phyloP scores from a whole-genome alignment of 2,113 vertebrate species.

The Bungarus multicinctus region DNA sequence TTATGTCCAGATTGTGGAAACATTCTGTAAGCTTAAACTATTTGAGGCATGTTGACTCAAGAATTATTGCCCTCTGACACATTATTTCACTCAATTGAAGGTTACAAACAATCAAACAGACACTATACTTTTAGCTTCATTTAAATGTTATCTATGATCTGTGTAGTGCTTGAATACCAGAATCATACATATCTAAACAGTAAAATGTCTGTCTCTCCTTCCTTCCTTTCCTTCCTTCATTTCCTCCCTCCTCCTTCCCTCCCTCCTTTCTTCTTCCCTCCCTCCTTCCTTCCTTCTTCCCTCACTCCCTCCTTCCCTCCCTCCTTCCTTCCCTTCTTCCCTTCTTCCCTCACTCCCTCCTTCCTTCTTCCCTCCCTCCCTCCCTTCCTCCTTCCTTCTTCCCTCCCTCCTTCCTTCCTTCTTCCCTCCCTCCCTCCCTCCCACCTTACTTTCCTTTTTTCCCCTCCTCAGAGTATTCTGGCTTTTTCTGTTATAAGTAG shows the following conservation, averaged over 20 bases:
- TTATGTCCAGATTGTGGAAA: not conserved
- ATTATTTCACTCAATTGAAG: not conserved
- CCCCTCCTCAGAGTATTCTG: not conserved
- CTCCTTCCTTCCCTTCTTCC: fast-evolving
- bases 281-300: too few species aligned
- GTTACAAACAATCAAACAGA: not conserved
- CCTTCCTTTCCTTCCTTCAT: not conserved
- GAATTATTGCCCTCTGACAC: not conserved
- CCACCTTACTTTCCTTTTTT: not conserved
- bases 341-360: too few species aligned
- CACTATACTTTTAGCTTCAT: not conserved
- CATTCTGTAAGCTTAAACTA: not conserved
- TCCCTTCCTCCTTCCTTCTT: too few species aligned
- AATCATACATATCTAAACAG: not conserved
- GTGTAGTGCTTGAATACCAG: not conserved
- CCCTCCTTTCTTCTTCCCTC: too few species aligned
- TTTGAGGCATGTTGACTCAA: not conserved
- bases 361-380: not conserved
- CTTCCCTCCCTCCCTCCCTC: not conserved
- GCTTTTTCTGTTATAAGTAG: not conserved
- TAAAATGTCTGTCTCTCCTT: not conserved
- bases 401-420: too few species aligned
- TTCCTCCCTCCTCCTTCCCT: not conserved
- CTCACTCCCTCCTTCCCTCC: too few species aligned
- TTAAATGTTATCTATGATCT: not conserved